phyloP scores from a whole-genome alignment of 2,113 vertebrate species.

The Burhinus oedicnemus region DNA sequence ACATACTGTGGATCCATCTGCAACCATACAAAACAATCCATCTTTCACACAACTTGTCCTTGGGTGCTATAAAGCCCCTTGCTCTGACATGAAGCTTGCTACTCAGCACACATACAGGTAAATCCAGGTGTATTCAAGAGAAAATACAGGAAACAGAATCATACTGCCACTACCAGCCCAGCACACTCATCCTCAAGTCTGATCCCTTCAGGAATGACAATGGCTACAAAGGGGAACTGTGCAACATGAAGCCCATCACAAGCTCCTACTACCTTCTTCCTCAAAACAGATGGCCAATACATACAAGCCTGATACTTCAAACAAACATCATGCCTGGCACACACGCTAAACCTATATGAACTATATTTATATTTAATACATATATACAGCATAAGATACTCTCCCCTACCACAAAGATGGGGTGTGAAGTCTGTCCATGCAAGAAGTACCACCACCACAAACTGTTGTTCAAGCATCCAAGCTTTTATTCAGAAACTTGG shows the following conservation, averaged over 20 bases:
- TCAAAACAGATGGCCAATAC: neutral
- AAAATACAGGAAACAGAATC: neutral
- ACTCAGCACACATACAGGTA: fast-evolving
- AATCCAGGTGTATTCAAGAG: neutral
- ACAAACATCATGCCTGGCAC: neutral
- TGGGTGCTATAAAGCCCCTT: neutral
- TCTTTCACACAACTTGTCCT: neutral
- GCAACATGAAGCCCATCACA: neutral
- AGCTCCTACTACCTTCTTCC: neutral
- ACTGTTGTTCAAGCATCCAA: neutral
- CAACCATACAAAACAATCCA: neutral
- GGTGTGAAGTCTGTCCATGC: neutral
- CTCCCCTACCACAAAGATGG: neutral
- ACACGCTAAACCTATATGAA: neutral
- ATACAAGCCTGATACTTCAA: neutral
- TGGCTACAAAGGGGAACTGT: neutral
- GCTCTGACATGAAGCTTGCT: neutral
- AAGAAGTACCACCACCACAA: neutral
- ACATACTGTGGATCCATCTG: neutral
- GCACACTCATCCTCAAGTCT: neutral
- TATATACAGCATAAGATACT: neutral
- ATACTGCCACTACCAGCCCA: neutral
- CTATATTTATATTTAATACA: neutral
- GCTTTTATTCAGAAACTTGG: neutral
- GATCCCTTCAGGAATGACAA: neutral